phyloP scores from a whole-genome alignment of 2,888 invertebrate species.

The Galerucella nymphaeae region DNA sequence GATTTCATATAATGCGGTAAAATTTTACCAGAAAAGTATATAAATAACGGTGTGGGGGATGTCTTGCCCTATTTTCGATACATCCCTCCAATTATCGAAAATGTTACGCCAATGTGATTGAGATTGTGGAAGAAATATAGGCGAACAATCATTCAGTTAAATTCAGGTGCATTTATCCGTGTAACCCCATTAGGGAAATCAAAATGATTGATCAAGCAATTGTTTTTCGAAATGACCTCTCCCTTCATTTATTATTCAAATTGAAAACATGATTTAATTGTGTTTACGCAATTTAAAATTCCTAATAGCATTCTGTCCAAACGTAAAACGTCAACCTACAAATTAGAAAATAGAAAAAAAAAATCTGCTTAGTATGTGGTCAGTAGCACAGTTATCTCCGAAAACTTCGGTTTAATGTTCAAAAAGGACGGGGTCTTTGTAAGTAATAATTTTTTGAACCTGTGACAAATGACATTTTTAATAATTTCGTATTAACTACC shows the following conservation, averaged over 20 bases:
- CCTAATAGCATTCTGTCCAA: not conserved
- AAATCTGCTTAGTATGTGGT: too few relatives aligned
- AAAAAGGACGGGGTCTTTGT: too few relatives aligned
- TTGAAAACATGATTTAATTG: slow-evolving; percentile 4
- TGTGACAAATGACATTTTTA: too few relatives aligned
- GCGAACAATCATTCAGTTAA: not conserved
- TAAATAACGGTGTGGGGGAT: not conserved
- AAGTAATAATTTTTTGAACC: too few relatives aligned
- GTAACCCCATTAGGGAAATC: slow-evolving; percentile 10
- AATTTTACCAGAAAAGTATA: not conserved
- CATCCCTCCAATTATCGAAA: not conserved
- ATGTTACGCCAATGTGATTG: not conserved
- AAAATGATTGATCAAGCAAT: slow-evolving; percentile 8
- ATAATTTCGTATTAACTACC: too few relatives aligned
- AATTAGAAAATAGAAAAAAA: not conserved
- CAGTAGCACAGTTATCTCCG: not conserved
- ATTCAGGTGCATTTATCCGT: slow-evolving; percentile 5
- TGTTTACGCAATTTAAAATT: not conserved
- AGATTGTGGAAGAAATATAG: not conserved
- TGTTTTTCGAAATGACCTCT: not conserved
- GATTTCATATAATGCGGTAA: not conserved
- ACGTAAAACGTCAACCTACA: not conserved
- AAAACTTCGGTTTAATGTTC: too few relatives aligned
- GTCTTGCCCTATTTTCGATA: not conserved
- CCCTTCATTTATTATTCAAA: slow-evolving; percentile 5